Evolutionary conservation across 2,113 vertebrate species (phyloP).

Genomic region (Cyanistes caeruleus): DNA sequence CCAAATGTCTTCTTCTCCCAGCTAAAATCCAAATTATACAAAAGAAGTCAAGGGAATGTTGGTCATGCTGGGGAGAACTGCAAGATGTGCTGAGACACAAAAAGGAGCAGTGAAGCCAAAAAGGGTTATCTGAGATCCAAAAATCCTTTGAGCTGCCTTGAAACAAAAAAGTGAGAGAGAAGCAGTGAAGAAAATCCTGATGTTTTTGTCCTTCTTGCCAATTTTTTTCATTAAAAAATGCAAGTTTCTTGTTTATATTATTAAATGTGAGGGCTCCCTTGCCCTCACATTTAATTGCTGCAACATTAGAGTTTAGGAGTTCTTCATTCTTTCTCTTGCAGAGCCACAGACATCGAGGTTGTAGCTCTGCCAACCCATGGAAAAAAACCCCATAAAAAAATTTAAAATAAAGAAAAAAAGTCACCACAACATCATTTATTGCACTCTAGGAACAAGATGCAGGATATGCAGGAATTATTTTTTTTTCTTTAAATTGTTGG

Average conservation of each 20-base stretch:
- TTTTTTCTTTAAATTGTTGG: background rate
- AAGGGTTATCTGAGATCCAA: background rate
- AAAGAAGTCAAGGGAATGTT: background rate
- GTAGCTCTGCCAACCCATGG: background rate
- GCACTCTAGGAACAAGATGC: background rate
- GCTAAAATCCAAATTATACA: background rate
- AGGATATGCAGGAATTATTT: fast-evolving
- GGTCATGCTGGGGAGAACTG: background rate
- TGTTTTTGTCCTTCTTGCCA: background rate
- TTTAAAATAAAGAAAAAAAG: background rate
- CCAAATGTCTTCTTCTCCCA: background rate
- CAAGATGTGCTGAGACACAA: background rate
- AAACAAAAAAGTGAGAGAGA: background rate
- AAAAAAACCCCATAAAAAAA: background rate
- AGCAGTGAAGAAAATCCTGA: background rate
- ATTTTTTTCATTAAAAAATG: background rate
- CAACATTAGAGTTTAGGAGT: background rate
- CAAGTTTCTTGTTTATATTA: background rate
- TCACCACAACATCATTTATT: background rate
- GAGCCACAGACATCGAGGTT: background rate
- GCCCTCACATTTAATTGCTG: background rate
- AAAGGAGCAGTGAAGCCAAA: background rate
- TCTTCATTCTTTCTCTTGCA: background rate
- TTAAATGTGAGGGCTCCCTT: fast-evolving
- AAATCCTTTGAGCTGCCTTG: background rate